A percentile compares a stretch with the other conserved stretches of the same genome.
Evolutionary conservation across 2,888 invertebrate genomes (phyloP).

Genomic region (Phasia obesa): DNA sequence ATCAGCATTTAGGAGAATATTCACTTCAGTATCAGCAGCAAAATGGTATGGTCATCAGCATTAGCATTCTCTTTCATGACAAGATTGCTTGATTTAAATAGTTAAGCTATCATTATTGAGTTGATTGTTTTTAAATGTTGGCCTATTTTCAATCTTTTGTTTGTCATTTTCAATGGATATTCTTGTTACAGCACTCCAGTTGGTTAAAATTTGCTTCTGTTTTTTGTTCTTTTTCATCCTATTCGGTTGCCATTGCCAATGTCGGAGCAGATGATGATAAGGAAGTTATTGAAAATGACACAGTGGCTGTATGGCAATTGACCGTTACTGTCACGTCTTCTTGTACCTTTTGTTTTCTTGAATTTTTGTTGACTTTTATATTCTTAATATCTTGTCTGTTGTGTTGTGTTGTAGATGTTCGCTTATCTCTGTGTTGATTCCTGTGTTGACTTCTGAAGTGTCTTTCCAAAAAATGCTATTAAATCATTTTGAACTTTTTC

Average conservation of each 20-base stretch:
- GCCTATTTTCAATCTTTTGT: conserved; percentile 58
- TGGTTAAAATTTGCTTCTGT: conserved; percentile 11
- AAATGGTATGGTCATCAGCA: not conserved
- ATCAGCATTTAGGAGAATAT: conserved; percentile 22
- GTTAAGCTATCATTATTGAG: conserved; percentile 58
- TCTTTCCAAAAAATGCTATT: too few species aligned
- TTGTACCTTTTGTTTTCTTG: conserved; percentile 19
- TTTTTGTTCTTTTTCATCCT: not conserved
- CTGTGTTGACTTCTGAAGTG: too few species aligned
- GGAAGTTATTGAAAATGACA: not conserved
- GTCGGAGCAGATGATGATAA: conserved; percentile 7
- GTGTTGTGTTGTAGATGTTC: not conserved
- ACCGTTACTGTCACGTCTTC: conserved; percentile 39
- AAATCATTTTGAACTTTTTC: too few species aligned
- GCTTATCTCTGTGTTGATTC: not conserved
- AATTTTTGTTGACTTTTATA: conserved; percentile 9
- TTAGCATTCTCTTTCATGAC: conserved; percentile 31
- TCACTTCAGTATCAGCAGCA: conserved; percentile 11
- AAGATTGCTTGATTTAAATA: conserved; percentile 54
- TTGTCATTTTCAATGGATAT: conserved; percentile 61
- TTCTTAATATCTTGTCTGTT: conserved; percentile 2
- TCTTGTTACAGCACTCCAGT: conserved; percentile 26
- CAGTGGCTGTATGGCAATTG: conserved; percentile 46
- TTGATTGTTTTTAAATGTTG: conserved; percentile 67
- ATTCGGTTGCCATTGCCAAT: conserved; percentile 17